These are phyloP conservation scores for Galerucella nymphaeae DNA, from an alignment of 2,888 invertebrate species.

Conservation along the genomic window DNA sequence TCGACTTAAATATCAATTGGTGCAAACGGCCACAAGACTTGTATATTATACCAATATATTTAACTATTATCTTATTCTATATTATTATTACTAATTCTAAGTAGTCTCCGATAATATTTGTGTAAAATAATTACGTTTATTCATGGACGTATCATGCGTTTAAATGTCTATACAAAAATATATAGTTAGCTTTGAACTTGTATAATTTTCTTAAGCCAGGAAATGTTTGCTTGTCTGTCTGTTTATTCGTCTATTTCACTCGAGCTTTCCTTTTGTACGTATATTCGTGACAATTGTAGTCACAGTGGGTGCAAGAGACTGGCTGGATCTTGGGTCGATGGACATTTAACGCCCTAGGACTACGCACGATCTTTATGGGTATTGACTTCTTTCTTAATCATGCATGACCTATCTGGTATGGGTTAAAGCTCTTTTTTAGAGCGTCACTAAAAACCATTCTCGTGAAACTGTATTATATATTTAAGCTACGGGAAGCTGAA, in stretches of 20 bases:
- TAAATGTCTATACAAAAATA: no score
- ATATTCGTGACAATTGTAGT: constrained; percentile 12
- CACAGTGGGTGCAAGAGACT: constrained; percentile 25
- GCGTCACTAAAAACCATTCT: background rate
- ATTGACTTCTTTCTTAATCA: constrained; percentile 21
- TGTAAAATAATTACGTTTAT: no score
- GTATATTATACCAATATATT: no score
- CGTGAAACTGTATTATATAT: background rate
- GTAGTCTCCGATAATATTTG: no score
- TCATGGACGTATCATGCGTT: no score
- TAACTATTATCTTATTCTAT: no score
- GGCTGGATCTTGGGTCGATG: constrained; percentile 26
- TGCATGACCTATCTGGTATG: constrained; percentile 17
- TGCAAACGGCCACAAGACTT: no score
- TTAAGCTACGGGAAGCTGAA: background rate
- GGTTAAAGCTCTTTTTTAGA: constrained; percentile 10
- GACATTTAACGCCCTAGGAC: constrained; percentile 24
- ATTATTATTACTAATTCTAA: no score
- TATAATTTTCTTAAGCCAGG: background rate
- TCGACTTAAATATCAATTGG: no score
- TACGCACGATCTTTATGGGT: constrained; percentile 27
- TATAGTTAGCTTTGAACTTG: no score
- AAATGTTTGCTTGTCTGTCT: constrained; percentile 1
- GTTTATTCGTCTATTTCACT: constrained; percentile 8
- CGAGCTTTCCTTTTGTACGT: constrained; percentile 6